Evolutionary conservation across 2,888 invertebrate species (phyloP), one percentile per base, ranked within the genome.

Genomic region (Silvanus unidentatus): DNA sequence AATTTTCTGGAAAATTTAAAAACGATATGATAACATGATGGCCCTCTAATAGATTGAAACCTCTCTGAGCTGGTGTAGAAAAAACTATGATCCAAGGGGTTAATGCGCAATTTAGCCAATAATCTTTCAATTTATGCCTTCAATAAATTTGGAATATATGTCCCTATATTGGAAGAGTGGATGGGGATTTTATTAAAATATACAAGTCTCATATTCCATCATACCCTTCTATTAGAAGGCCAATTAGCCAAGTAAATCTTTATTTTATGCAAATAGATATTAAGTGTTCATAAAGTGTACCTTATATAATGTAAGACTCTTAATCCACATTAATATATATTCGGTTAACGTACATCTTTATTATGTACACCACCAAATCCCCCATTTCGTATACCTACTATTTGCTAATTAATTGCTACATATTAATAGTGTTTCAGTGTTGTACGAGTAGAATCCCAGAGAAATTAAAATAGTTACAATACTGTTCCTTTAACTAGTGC

Each of bases 251-350:
- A 37, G 42, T 43, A 48, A 50, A 54, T 52, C 52, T 52, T 52
- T 50, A 52, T 52, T 54, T 45, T 49, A 54, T 50, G 52, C 52
- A 54, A 54, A 54, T 49, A 45, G 40, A 47, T 42, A 49, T 44
- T 39, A 50, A 50, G 47, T 44, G 46, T 32, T 43, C 47, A 53
- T 53, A 53, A 53, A 53, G 40, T 42, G 40, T 46, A 53, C 44
- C 45, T 50, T 48, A 43, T 36, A 28, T 32, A 32, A n/a, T 11
- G 11, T 22, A 22, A 22, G 22, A 34, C 11, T 28, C 15, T 30
- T 38, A 43, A 42, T 15, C 16, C 28, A n/a, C 36, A 40, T 48
- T 45, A 48, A 36, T 45, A 40, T 32, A 22, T 22, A 22, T 22
- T 22, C 22, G 22, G 22, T 22, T 22, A 22, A 22, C 22, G 22